Conservation (phyloP, 1,140 invertebrate genomes). For the Alviniconcha marisindica region DNA sequence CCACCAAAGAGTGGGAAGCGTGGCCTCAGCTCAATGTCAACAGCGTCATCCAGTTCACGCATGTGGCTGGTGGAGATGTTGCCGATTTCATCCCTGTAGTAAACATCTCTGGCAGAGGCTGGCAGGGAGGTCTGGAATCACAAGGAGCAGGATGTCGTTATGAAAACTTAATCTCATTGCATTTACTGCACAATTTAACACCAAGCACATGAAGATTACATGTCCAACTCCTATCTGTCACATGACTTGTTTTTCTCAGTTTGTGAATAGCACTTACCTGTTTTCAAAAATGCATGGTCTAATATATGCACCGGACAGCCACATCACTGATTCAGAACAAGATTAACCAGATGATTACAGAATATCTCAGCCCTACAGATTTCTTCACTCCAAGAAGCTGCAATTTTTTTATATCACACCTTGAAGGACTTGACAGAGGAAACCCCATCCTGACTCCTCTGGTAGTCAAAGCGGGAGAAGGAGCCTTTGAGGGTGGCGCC, state of each 20-base stretch:
- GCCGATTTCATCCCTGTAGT: conserved; percentile 98
- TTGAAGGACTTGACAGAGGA: conserved; percentile 95
- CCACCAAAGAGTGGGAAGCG: conserved; percentile 99
- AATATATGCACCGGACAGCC: too few species aligned
- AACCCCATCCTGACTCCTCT: conserved; percentile 89
- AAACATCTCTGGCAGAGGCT: conserved; percentile 92
- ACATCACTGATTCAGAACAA: too few species aligned
- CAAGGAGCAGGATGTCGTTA: background rate
- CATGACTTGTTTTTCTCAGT: too few species aligned
- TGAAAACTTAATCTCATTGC: too few species aligned
- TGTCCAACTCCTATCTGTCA: too few species aligned
- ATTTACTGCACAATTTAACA: too few species aligned
- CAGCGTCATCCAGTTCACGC: conserved; percentile 89
- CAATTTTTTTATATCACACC: conserved; percentile 57
- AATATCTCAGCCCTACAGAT: too few species aligned
- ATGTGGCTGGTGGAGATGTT: conserved; percentile 99
- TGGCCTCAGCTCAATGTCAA: conserved; percentile 95
- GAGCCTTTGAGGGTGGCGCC: conserved; percentile 95
- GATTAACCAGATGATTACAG: too few species aligned
- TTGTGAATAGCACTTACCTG: too few species aligned
- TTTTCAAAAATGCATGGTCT: too few species aligned
- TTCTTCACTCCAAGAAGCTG: too few species aligned
- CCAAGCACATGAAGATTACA: too few species aligned
- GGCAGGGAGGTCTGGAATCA: conserved; percentile 87
- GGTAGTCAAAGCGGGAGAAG: conserved; percentile 97